Percentiles rank a stretch among this genome's conserved stretches.
Evolutionary conservation across 2,888 invertebrate species (phyloP).

Genomic region (Drosophila prolongata): DNA sequence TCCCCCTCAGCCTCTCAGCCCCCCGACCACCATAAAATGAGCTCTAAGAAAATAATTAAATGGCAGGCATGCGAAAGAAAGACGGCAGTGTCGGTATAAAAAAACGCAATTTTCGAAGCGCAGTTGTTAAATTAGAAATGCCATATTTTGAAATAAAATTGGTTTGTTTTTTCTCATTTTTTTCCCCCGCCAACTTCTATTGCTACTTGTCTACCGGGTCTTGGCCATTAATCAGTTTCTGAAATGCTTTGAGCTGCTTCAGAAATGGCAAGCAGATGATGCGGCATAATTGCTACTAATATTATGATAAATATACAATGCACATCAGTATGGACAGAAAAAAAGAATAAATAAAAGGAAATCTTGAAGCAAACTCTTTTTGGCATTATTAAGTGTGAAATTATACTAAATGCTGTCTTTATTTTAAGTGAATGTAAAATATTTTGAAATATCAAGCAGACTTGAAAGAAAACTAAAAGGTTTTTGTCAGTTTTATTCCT

Average conservation of each 20-base stretch:
- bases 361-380: background rate
- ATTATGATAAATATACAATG: conserved; percentile 5
- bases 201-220: conserved; percentile 31
- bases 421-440: too few relatives aligned
- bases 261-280: conserved; percentile 32
- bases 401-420: background rate
- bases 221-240: conserved; percentile 62
- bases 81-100: conserved; percentile 20
- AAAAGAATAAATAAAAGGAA: background rate
- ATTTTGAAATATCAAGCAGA: too few relatives aligned
- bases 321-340: background rate
- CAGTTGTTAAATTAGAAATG: conserved; percentile 75
- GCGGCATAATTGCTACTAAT: conserved; percentile 32
- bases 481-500: too few relatives aligned
- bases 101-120: conserved; percentile 74
- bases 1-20: conserved; percentile 5
- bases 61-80: conserved; percentile 65
- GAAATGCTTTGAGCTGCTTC: conserved; percentile 32
- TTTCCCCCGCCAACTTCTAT: conserved; percentile 1
- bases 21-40: conserved; percentile 51
- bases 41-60: conserved; percentile 76
- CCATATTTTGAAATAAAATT: conserved; percentile 61
- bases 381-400: background rate
- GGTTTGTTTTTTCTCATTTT: conserved; percentile 14
- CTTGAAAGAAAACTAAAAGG: too few relatives aligned